Evolutionary conservation across 1,140 invertebrate species (phyloP).

Genomic region (Pseudomyrmex pallidus): DNA sequence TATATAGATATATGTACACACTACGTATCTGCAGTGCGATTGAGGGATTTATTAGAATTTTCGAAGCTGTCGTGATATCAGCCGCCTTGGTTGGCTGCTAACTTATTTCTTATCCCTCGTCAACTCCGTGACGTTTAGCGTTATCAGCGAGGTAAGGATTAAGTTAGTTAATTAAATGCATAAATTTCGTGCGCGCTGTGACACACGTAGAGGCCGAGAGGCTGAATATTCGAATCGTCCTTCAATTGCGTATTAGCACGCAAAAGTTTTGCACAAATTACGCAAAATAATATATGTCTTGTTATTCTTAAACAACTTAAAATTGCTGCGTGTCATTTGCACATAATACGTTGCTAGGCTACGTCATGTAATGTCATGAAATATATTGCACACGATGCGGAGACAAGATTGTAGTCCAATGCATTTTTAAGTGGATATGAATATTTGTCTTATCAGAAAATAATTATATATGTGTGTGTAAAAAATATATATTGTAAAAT

Average conservation of each 20-base stretch:
- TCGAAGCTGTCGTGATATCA: conserved; percentile 35
- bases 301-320: conserved; percentile 7
- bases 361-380: conserved; percentile 22
- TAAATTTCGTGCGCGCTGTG: conserved; percentile 49
- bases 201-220: conserved; percentile 7
- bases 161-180: conserved; percentile 56
- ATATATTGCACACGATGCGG: background rate
- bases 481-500: too few species aligned
- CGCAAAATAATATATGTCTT: conserved; percentile 42
- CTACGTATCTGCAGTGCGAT: conserved; percentile 14
- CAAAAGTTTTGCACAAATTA: conserved; percentile 57
- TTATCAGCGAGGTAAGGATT: conserved; percentile 48
- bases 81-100: conserved; percentile 10
- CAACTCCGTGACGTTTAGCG: conserved; percentile 38
- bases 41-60: conserved; percentile 47
- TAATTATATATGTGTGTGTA: too few species aligned
- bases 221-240: conserved; percentile 38
- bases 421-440: conserved; percentile 7
- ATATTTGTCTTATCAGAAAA: background rate
- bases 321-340: conserved; percentile 13
- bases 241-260: conserved; percentile 51
- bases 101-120: conserved; percentile 48
- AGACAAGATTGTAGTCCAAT: background rate
- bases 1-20: background rate
- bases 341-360: background rate